Evolutionary conservation across 2,113 vertebrate genomes (phyloP), one percentile per base, ranked within the genome.

Genomic region (Cynoglossus semilaevis): DNA sequence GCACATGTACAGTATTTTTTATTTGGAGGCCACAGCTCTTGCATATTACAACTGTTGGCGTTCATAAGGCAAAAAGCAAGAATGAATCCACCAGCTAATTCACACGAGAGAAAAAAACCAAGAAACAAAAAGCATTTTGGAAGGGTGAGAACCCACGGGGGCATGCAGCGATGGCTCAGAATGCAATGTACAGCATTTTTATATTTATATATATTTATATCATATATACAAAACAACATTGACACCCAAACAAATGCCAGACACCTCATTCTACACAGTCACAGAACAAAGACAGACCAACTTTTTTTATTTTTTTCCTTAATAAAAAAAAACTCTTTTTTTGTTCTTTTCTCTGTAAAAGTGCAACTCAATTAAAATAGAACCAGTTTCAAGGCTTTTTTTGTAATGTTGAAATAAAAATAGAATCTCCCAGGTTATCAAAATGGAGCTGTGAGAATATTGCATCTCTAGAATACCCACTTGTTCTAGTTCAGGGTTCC

Each of bases 31-130:
- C 93, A 96, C 94, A 97, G 96, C 96, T 92, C 93, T 91, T 93
- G 94, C 95, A 97, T 94, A 94, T 94, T 93, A 93, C 93, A 96
- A 97, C 96, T 95, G 96, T 98, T 90, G 95, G 94, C 97, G 94
- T 93, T 92, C 91, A 94, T 96, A 98, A 98, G 94, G 97, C 96
- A 95, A 29, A 96, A 98, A 96, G 94, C 96, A 95, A 96, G 92
- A 96, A 90, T 95, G 92, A 93, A 93, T 89, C 86, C 93, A 97
- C 96, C 94, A 96, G 93, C 88, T 91, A 92, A 87, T 92, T 93
- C 92, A 96, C 94, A 97, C 91, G n/a, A n/a, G n/a, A n/a, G n/a
- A n/a, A n/a, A 90, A 89, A 94, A 94, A 94, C 92, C 85, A 82
- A 76, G 92, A 87, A 92, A 93, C 92, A 83, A 76, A 93, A 87